These are phyloP conservation scores for Xiphorhynchus elegans DNA, from an alignment of 2,113 vertebrate species.

Conservation along the genomic window DNA sequence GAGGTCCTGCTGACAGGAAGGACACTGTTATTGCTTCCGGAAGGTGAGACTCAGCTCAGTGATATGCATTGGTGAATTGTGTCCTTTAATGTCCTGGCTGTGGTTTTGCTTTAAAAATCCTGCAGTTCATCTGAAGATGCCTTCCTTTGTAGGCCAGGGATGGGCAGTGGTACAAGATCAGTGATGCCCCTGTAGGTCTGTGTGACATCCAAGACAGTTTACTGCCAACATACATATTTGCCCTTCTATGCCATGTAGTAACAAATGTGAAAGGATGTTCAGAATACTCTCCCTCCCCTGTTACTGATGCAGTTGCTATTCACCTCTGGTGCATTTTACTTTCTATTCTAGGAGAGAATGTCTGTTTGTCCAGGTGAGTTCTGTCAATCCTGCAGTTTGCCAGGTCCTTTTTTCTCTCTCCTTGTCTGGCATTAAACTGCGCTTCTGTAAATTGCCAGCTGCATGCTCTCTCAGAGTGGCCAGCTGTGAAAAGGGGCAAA, in stretches of 20 bases:
- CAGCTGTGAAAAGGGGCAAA: not conserved
- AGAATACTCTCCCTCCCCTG: not conserved
- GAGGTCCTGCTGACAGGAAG: not conserved
- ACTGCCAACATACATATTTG: not conserved
- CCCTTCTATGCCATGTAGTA: not conserved
- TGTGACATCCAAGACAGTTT: not conserved
- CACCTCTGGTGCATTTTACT: not conserved
- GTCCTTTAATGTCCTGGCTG: not conserved
- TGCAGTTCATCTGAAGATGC: not conserved
- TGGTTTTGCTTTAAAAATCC: not conserved
- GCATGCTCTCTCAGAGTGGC: not conserved
- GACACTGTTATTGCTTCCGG: not conserved
- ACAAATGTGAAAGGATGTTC: not conserved
- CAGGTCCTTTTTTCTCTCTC: not conserved
- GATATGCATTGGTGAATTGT: not conserved
- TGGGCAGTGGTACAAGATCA: not conserved
- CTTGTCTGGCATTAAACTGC: not conserved
- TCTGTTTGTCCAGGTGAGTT: not conserved
- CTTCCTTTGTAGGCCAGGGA: not conserved
- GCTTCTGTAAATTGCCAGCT: not conserved
- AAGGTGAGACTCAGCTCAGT: not conserved
- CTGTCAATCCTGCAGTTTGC: not conserved
- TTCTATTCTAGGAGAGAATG: not conserved
- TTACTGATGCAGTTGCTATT: not conserved
- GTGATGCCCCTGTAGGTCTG: not conserved